Percentiles rank a stretch among this genome's conserved stretches.
These are phyloP conservation scores for Phaethornis superciliosus DNA, from an alignment of 2,113 vertebrate species.

Conservation along the genomic window DNA sequence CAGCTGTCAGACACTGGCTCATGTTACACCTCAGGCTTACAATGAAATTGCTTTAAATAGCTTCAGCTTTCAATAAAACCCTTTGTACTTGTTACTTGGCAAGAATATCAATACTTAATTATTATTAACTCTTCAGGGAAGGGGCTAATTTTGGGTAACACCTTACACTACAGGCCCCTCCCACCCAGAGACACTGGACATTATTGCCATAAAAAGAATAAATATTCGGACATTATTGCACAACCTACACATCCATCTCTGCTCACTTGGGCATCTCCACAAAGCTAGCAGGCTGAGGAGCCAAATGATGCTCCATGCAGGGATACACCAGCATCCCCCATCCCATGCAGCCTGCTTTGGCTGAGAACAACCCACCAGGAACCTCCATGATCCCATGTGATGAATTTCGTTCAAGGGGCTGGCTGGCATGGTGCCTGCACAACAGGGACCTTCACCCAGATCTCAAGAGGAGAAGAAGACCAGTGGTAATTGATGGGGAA, in stretches of 20 bases:
- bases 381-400: accelerated
- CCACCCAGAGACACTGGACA: neutral
- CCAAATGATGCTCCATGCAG: neutral
- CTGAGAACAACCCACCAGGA: neutral
- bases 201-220: neutral
- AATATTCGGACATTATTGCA: neutral
- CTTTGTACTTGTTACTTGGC: neutral
- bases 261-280: neutral
- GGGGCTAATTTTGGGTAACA: neutral
- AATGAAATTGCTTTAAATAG: neutral
- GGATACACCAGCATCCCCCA: neutral
- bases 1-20: neutral
- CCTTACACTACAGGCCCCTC: neutral
- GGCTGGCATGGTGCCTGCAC: neutral
- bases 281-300: neutral
- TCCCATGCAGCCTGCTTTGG: neutral
- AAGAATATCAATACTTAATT: neutral
- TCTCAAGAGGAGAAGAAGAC: neutral
- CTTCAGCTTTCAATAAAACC: neutral
- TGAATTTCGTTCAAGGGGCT: neutral
- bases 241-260: neutral
- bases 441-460: neutral
- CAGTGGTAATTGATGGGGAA: accelerated
- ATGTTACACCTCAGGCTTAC: neutral
- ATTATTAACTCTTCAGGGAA: neutral